Conservation (phyloP, 1,140 invertebrate genomes). For the Semibalanus balanoides region DNA sequence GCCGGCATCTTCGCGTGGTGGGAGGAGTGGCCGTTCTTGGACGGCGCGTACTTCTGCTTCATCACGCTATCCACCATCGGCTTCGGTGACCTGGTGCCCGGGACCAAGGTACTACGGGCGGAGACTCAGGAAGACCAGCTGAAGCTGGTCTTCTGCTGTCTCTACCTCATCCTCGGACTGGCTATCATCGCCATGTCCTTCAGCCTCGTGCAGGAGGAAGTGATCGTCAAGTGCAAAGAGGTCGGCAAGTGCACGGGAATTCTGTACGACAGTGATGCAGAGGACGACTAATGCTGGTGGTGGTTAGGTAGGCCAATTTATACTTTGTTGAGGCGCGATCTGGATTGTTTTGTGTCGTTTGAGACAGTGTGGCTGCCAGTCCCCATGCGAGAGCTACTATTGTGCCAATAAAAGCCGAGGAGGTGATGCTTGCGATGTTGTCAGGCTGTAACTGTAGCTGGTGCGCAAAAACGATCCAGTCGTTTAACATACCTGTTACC, state of each 20-base stretch:
- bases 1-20: conserved; percentile 17
- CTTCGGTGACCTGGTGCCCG: conserved; percentile 64
- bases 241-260: conserved; percentile 45
- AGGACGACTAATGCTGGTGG: neutral
- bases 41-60: conserved; percentile 76
- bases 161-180: conserved; percentile 73
- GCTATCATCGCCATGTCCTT: conserved; percentile 85
- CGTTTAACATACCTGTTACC: too few relatives aligned
- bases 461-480: too few relatives aligned
- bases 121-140: conserved; percentile 36
- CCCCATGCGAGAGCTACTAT: too few relatives aligned
- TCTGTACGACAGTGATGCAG: conserved; percentile 18
- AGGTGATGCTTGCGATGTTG: too few relatives aligned
- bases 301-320: neutral
- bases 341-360: too few relatives aligned
- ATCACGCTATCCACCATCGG: conserved; percentile 74
- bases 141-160: conserved; percentile 65
- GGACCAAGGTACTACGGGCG: conserved; percentile 40
- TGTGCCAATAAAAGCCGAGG: too few relatives aligned
- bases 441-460: too few relatives aligned
- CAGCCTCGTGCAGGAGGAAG: conserved; percentile 78
- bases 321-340: too few relatives aligned
- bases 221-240: conserved; percentile 54
- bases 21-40: conserved; percentile 42
- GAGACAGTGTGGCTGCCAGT: too few relatives aligned